Base-by-base conservation (phyloP, 2,888 invertebrate species). In the Eurytoma adleriae region DNA sequence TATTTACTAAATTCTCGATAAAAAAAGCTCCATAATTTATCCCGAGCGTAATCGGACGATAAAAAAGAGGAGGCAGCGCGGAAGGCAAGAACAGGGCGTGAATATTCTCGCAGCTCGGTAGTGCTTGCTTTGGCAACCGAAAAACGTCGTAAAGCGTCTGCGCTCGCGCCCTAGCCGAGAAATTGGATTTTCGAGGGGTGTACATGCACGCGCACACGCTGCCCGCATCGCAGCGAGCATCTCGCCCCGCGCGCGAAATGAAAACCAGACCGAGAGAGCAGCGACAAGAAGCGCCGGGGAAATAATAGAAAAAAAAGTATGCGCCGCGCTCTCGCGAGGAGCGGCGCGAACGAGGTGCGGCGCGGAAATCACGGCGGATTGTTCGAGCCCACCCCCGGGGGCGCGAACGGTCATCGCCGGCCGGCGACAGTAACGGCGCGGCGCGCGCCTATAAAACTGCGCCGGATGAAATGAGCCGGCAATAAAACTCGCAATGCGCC, bases 401-500 rank as follows among this genome's bases (percentile, higher is more conserved):
- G 54, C 40, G 78, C 27, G 40, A 74, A 74, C 64, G 79, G 79
- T 79, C 74, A 79, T 79, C 70, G 75, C 70, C 76, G 82, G 13
- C 27, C 52, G 82, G 81, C 85, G 86, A 87, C 88, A 86, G 88
- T 88, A 87, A 86, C 85, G 80, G 80, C 62, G 50, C 84, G 83
- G 83, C 81, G 80, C 83, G 86, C 85, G 40, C 40, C 40, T 7
- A 40, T 40, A 40, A 40, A 40, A 40, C 7, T 40, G 40, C 86
- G 85, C 86, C 16, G 70, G 86, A 89, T 88, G 88, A 89, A 89
- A 89, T 84, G 88, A 88, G 86, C 84, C 82, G 86, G 84, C 86
- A 86, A 86, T 89, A 89, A 89, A 89, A 87, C 85, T 84, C 84
- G 84, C 83, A 87, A 88, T 86, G 85, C 84, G 84, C 84, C 83